A percentile compares a stretch with the other conserved stretches of the same genome.
Conservation (phyloP, 2,888 invertebrate genomes). For the Atherix ibis region DNA sequence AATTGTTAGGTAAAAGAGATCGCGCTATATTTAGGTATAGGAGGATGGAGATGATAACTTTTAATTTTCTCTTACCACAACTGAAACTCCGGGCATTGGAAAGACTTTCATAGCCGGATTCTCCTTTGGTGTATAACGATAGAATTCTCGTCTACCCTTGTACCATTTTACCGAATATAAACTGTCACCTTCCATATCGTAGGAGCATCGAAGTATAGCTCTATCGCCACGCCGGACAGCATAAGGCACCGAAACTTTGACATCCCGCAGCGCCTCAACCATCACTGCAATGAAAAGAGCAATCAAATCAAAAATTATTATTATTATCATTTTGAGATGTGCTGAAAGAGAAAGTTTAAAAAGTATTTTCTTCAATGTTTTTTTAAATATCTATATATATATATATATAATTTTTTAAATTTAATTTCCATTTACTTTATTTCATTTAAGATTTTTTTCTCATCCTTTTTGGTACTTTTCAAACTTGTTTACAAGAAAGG, state of each 20-base stretch:
- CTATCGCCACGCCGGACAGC: conserved; percentile 50
- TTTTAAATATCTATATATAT: conserved; percentile 1
- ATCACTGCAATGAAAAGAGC: conserved; percentile 22
- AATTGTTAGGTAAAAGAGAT: no score
- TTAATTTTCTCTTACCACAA: conserved; percentile 79
- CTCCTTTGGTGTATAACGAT: conserved; percentile 64
- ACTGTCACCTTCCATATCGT: conserved; percentile 64
- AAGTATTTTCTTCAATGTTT: no score
- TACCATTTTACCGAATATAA: conserved; percentile 86
- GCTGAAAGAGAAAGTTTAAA: not conserved
- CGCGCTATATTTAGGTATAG: no score
- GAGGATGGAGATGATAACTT: no score
- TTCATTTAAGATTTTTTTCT: not conserved
- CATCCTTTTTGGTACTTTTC: not conserved
- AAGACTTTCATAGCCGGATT: conserved; percentile 56
- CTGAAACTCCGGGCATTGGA: conserved; percentile 50
- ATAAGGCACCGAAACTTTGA: conserved; percentile 48
- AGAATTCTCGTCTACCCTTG: conserved; percentile 67
- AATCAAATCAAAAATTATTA: no score
- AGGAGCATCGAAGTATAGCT: conserved; percentile 53
- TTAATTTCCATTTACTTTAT: not conserved
- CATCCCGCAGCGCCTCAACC: conserved; percentile 38
- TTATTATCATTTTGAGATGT: not conserved
- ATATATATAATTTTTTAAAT: not conserved
- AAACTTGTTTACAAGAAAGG: no score